Base-by-base conservation (phyloP, 2,113 vertebrate species). In the Chaetodon auriga region DNA sequence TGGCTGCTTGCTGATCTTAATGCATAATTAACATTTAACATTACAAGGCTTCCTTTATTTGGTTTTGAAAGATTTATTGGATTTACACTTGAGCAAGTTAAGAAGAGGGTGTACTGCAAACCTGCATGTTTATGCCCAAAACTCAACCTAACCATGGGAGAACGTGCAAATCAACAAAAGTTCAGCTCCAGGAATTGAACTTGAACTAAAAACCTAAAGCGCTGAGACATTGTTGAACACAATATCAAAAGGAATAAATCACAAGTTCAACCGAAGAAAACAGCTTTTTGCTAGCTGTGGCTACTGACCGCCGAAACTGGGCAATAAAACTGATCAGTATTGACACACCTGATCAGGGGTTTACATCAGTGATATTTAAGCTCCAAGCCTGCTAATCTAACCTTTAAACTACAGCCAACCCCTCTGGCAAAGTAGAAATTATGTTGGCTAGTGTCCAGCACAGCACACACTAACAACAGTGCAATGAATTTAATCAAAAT, bases 21-120 rank as follows among this genome's bases (percentile, higher is more conserved):
- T 79, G 74, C 25, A 86, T 79, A 90, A 84, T 91, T 86, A 87
- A 88, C 74, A 63, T 85, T 87, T 81, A 86, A 89, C 43, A 72
- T 80, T 83, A 83, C 58, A 85, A 64, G 79, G 21, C n/a, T 78
- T 75, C 15, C n/a, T 81, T 83, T 80, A 68, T 78, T 80, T 78
- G 60, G 35, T 57, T 53, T 60, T 77, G 35, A 82, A 82, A 76
- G 70, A 89, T 90, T 89, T 55, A 85, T 46, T 45, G 55, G 16
- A 25, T 43, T 49, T 72, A 16, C 62, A 84, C 62, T 35, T 58
- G 41, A 80, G 38, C 23, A 16, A 75, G 60, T 58, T 21, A 16
- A 48, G 38, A 70, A 10, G 21, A 16, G 3, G 15, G 68, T 21
- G 35, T 9, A 8, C n/a, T 66, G 46, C 38, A 48, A 18, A 41